Percentiles rank a stretch among this genome's conserved stretches.
phyloP scores from a whole-genome alignment of 2,113 vertebrate species.

The Neopipo cinnamomea region DNA sequence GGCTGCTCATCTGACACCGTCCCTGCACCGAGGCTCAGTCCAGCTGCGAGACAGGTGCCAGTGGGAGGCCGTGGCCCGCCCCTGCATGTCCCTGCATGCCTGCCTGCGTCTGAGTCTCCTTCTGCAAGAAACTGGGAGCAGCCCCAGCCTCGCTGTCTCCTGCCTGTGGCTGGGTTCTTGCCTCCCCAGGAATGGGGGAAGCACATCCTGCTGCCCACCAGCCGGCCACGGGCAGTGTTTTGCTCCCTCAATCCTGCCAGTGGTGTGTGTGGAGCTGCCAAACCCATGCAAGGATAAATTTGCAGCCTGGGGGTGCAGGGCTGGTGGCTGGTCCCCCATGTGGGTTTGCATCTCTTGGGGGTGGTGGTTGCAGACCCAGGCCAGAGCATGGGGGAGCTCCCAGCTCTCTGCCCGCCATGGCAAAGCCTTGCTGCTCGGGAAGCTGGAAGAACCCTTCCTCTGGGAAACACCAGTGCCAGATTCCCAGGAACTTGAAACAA shows the following conservation, averaged over 20 bases:
- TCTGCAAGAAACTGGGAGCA: background rate
- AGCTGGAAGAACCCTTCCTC: constrained; percentile 16
- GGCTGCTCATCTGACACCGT: background rate
- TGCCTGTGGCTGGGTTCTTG: background rate
- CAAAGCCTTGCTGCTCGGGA: background rate
- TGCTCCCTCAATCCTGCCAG: background rate
- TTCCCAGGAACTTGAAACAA: constrained; percentile 63
- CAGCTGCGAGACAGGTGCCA: background rate
- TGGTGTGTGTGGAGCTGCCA: fast-evolving
- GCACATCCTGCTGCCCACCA: fast-evolving
- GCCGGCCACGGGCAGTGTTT: fast-evolving
- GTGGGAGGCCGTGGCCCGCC: fast-evolving
- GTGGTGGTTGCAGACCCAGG: background rate
- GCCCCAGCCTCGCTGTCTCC: background rate
- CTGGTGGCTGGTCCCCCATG: fast-evolving
- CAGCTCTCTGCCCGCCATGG: background rate
- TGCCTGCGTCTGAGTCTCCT: background rate
- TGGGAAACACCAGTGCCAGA: background rate
- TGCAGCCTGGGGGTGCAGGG: background rate
- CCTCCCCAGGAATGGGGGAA: fast-evolving
- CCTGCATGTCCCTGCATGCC: fast-evolving
- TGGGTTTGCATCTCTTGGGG: background rate
- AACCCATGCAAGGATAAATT: background rate
- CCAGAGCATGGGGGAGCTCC: background rate
- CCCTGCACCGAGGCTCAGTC: background rate